These are phyloP conservation scores for Plebejus anna DNA, from an alignment of 2,888 invertebrate genomes.

Conservation along the genomic window DNA sequence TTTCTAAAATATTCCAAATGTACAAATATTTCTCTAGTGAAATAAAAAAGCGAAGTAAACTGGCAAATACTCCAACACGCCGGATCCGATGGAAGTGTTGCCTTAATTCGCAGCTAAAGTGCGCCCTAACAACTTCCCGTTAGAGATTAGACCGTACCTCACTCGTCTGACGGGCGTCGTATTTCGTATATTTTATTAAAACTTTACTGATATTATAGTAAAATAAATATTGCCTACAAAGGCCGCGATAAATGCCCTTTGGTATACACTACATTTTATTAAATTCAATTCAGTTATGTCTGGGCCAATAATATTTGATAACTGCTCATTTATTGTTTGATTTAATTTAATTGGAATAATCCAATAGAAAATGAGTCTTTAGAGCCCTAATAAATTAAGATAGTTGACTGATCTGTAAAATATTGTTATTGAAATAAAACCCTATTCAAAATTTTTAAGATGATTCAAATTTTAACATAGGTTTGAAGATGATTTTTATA, in stretches of 20 bases:
- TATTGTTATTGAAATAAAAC: no score
- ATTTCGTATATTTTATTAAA: neutral
- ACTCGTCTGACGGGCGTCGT: neutral
- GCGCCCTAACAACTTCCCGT: neutral
- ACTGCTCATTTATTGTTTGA: no score
- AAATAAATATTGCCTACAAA: neutral
- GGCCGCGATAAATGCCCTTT: neutral
- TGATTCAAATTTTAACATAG: neutral
- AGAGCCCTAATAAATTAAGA: no score
- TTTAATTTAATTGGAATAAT: no score
- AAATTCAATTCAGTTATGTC: no score
- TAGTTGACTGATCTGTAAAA: no score
- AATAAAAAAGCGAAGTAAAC: neutral
- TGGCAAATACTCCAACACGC: neutral
- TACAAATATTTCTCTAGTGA: neutral
- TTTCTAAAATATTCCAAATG: neutral
- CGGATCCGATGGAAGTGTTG: neutral
- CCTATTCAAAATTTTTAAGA: neutral
- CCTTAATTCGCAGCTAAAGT: slow-evolving; percentile 3
- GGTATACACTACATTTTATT: no score
- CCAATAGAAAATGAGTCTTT: no score
- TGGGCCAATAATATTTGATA: no score
- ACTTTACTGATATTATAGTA: neutral
- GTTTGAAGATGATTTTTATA: neutral
- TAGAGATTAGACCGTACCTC: neutral